Conservation (phyloP, 2,797 vertebrate species). For the Hybognathus amarus region DNA sequence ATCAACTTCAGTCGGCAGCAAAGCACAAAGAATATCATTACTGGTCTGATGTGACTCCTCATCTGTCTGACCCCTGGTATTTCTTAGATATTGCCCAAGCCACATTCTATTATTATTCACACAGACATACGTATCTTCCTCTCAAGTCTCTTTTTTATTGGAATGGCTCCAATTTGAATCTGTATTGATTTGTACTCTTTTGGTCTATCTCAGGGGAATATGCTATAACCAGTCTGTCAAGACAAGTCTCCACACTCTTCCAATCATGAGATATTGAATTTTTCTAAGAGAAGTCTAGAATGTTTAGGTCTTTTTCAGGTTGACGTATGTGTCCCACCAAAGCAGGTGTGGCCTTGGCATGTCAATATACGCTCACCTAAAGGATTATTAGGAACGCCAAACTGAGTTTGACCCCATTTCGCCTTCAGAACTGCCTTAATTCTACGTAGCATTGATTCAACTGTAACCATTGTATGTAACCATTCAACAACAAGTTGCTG, state of each 20-base stretch:
- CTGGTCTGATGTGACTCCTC: slow-evolving; percentile 26
- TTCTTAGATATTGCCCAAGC: slow-evolving; percentile 40
- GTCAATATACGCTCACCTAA: too few relatives aligned
- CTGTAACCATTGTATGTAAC: too few relatives aligned
- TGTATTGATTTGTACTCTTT: slow-evolving; percentile 43
- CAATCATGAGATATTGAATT: slow-evolving; percentile 28
- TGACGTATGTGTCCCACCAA: not conserved
- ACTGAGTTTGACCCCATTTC: too few relatives aligned
- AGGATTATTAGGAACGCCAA: too few relatives aligned
- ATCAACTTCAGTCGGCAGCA: slow-evolving; percentile 36
- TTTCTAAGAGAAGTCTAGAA: slow-evolving; percentile 11
- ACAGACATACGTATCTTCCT: slow-evolving; percentile 9
- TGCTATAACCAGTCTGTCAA: slow-evolving; percentile 44
- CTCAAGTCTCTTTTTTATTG: slow-evolving; percentile 8
- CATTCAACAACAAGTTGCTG: too few relatives aligned
- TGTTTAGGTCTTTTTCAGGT: not conserved
- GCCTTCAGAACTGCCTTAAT: too few relatives aligned
- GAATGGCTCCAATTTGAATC: slow-evolving; percentile 24
- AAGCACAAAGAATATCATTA: slow-evolving; percentile 53
- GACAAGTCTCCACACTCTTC: slow-evolving; percentile 14
- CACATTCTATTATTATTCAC: slow-evolving; percentile 48
- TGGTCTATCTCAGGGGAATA: not conserved
- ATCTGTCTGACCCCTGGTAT: slow-evolving; percentile 44
- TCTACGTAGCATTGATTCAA: too few relatives aligned
- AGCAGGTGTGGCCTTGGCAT: too few relatives aligned